A percentile compares a stretch with the other conserved stretches of the same genome.
Conservation (phyloP, 2,113 vertebrate genomes). For the Chrysochloris asiatica region DNA sequence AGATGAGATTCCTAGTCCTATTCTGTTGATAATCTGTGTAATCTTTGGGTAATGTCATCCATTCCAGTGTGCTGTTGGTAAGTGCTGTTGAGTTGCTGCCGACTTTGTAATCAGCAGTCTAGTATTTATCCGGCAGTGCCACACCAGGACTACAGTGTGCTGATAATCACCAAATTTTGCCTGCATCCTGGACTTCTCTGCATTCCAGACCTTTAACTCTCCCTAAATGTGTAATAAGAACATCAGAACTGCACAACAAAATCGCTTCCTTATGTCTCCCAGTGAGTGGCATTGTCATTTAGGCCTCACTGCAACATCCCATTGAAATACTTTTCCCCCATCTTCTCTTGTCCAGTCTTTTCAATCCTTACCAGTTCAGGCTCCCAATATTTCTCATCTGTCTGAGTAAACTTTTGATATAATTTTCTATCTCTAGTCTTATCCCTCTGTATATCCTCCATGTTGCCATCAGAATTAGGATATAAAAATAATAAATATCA, state of each 20-base stretch:
- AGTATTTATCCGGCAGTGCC: too few relatives aligned
- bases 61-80: too few relatives aligned
- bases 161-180: background rate
- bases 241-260: background rate
- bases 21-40: background rate
- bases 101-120: too few relatives aligned
- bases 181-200: background rate
- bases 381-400: background rate
- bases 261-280: background rate
- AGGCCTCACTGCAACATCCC: background rate
- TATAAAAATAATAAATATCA: background rate
- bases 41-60: background rate
- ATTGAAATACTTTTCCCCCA: background rate
- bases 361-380: background rate
- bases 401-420: background rate
- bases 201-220: background rate
- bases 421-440: background rate
- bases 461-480: background rate
- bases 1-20: background rate
- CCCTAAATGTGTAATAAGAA: background rate
- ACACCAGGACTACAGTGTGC: too few relatives aligned
- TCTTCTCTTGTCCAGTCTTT: background rate
- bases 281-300: background rate
- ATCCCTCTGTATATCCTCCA: background rate
- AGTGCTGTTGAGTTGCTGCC: background rate